Evolutionary conservation across 2,113 vertebrate species (phyloP), one percentile per base, ranked within the genome.

Genomic region (Tauraco erythrolophus): DNA sequence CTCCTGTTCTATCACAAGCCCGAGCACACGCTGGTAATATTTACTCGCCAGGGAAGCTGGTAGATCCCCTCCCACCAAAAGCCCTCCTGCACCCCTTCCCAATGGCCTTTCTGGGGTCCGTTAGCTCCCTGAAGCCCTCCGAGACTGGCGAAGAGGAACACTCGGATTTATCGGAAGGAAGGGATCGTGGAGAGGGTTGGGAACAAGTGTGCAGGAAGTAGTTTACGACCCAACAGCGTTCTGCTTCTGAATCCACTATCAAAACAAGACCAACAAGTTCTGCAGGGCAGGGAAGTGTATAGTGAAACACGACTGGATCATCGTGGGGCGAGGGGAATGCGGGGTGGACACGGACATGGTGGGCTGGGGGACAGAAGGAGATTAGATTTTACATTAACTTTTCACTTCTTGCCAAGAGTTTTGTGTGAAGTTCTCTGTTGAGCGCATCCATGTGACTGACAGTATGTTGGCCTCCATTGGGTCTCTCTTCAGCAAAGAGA

Each of bases 321-420:
- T n/a, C 12, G 2, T 0, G 2, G 2, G 33, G 21, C 28, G 5
- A 51, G 19, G 4, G 19, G 41, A 12, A 41, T 12, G 41, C 3
- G 51, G 51, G 51, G 25, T 28, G 6, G 35, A 46, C 15, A 51
- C 0, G 2, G 37, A 23, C 14, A 30, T 2, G 2, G 10, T 3
- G 30, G 23, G 1, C 51, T 6, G 3, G 14, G 6, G 5, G 3
- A 6, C 41, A 6, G 43, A 74, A 10, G 4, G 27, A 92, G 6
- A 12, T 53, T 48, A 28, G 19, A 70, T 66, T 94, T 92, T 87
- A 30, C 18, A 35, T 78, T 64, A 60, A 37, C 39, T n/a, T 94
- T 78, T 66, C 46, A 41, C 13, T 58, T 71, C 33, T 54, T 71
- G 43, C 2, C n/a, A 28, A 22, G 21, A 37, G 11, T 65, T 88